Percentiles rank a stretch among this genome's conserved stretches.
phyloP scores from a whole-genome alignment of 2,113 vertebrate genomes.

The Ophthalmolycus amberensis region DNA sequence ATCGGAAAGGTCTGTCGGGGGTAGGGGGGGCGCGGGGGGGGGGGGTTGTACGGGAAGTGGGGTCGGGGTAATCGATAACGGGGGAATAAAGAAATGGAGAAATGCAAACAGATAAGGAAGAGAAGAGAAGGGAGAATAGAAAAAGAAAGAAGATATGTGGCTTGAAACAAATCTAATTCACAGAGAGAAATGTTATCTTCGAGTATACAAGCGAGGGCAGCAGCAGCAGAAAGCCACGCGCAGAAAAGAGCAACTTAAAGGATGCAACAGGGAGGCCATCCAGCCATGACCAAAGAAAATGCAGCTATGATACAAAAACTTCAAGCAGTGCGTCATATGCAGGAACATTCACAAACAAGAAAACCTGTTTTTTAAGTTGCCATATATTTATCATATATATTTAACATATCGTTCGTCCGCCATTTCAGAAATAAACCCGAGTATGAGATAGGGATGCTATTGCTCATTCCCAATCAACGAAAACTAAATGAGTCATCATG shows the following conservation, averaged over 20 bases:
- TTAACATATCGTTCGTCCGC: background rate
- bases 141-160: conserved; percentile 66
- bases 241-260: conserved; percentile 45
- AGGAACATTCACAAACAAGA: conserved; percentile 42
- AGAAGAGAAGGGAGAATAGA: conserved; percentile 52
- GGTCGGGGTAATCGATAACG: conserved; percentile 70
- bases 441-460: background rate
- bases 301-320: conserved; percentile 16
- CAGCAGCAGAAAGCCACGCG: conserved; percentile 48
- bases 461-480: conserved; percentile 16
- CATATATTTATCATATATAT: no score
- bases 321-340: conserved; percentile 53
- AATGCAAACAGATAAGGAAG: conserved; percentile 70
- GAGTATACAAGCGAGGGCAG: conserved; percentile 47
- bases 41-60: conserved; percentile 53
- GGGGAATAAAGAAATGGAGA: conserved; percentile 61
- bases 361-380: background rate
- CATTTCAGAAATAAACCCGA: background rate
- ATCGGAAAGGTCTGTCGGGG: conserved; percentile 86
- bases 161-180: conserved; percentile 67
- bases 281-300: conserved; percentile 52
- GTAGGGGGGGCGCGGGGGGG: conserved; percentile 29
- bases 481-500: conserved; percentile 3
- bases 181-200: conserved; percentile 54
- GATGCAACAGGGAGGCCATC: conserved; percentile 41